Conservation (phyloP, 1,140 invertebrate species). For the Asobara japonica region DNA sequence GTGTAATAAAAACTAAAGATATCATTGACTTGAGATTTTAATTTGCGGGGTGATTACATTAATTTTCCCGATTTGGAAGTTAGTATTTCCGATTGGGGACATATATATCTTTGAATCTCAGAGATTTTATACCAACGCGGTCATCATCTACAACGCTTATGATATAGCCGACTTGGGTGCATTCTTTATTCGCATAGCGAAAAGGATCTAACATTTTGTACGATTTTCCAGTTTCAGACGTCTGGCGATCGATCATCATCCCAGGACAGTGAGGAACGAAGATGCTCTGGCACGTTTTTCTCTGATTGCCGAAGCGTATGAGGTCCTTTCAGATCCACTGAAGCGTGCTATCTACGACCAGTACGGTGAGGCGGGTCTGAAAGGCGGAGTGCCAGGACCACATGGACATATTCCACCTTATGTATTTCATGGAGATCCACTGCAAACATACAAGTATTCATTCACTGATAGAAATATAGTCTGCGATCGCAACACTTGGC, state of each 20-base stretch:
- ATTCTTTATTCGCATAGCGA: too few relatives aligned
- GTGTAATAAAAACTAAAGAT: too few relatives aligned
- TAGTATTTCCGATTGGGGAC: too few relatives aligned
- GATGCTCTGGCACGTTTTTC: conserved; percentile 50
- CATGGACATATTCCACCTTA: conserved; percentile 77
- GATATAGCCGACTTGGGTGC: too few relatives aligned
- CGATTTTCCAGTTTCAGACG: conserved; percentile 67
- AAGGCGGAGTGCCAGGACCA: conserved; percentile 75
- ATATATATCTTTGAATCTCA: too few relatives aligned
- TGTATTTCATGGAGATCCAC: conserved; percentile 84
- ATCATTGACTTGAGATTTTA: too few relatives aligned
- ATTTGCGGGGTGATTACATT: too few relatives aligned
- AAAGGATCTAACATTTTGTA: conserved; percentile 47
- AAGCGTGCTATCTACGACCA: conserved; percentile 86
- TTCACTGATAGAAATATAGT: too few relatives aligned
- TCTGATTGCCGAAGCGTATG: conserved; percentile 79
- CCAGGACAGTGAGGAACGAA: conserved; percentile 56
- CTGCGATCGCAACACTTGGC: too few relatives aligned
- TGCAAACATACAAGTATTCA: conserved; percentile 76
- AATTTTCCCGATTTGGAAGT: too few relatives aligned
- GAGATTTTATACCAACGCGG: too few relatives aligned
- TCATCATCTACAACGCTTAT: too few relatives aligned
- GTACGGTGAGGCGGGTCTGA: conserved; percentile 89
- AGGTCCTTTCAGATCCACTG: conserved; percentile 79
- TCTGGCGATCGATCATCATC: conserved; percentile 76